Evolutionary conservation across 1,140 invertebrate genomes (phyloP), one percentile per base, ranked within the genome.

Genomic region (Eubasilissa regina): DNA sequence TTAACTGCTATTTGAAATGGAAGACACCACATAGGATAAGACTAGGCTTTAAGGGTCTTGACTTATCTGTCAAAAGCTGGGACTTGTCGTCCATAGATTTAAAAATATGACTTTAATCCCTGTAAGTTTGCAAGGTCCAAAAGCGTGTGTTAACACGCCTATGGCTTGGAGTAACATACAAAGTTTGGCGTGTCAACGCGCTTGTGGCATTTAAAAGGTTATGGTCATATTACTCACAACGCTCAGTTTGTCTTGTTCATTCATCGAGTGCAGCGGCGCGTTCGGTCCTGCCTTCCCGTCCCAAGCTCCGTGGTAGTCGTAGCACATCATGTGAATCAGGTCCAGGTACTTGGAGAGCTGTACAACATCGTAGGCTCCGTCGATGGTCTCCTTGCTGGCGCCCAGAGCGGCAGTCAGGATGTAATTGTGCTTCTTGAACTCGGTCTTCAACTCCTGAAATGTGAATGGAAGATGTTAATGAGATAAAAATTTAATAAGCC

Each of bases 251-350:
- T 89, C 87, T 9, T 84, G 82, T 25, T 92, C 89, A 85, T 85
- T 86, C 19, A 84, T 80, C 21, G 90, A 89, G 80, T 85, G 85
- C 70, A 94, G 79, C 0, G 92, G 93, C 0, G 95, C 92, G 84
- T 96, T 96, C 19, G 94, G 92, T 0, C 94, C 93, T 0, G 95
- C 93, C 60, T 89, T 89, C 0, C 88, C 89, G 83, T 97, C 94
- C 95, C 95, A 97, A 4, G 92, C 90, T 4, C 96, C 95, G 83
- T 97, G 95, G 87, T 96, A 97, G 88, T 98, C 96, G 84, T 97
- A 97, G 76, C 93, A 93, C 96, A 97, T 97, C 80, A 97, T 91
- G 83, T 97, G 95, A 21, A 98, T 92, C 55, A 93, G 94, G 87
- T 97, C 95, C 13, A 97, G 86, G 84, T 94, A 92, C 9, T 92